Evolutionary conservation across 1,140 invertebrate genomes (phyloP).

Genomic region (Thereuonema tuberculata): DNA sequence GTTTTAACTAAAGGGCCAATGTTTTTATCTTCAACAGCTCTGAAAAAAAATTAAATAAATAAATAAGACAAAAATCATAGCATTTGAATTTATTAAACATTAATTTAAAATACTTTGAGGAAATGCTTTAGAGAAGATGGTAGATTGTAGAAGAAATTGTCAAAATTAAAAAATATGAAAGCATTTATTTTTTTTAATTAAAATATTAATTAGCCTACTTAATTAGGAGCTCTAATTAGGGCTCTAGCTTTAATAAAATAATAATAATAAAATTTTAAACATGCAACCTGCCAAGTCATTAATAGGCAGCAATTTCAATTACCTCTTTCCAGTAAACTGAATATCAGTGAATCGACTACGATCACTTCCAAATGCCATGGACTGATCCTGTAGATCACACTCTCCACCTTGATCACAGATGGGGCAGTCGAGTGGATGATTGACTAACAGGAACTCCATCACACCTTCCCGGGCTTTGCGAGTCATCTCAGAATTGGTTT

Average conservation of each 20-base stretch:
- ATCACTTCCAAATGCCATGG: constrained; percentile 98
- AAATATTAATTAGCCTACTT: too few relatives aligned
- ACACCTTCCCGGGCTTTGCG: constrained; percentile 91
- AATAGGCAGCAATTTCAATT: constrained; percentile 22
- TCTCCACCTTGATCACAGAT: constrained; percentile 99
- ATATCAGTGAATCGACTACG: constrained; percentile 88
- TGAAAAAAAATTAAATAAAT: constrained; percentile 30
- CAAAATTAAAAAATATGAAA: too few relatives aligned
- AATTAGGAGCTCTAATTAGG: too few relatives aligned
- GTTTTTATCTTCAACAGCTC: constrained; percentile 98
- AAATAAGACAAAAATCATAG: too few relatives aligned
- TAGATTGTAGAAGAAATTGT: too few relatives aligned
- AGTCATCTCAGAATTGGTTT: constrained; percentile 93
- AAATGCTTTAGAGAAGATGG: too few relatives aligned
- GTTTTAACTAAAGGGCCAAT: constrained; percentile 97
- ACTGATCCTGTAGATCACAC: constrained; percentile 96
- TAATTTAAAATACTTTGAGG: too few relatives aligned
- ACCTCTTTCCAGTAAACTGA: constrained; percentile 82
- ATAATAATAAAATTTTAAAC: too few relatives aligned
- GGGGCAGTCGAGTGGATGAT: constrained; percentile 97
- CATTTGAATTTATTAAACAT: too few relatives aligned
- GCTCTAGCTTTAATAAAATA: too few relatives aligned
- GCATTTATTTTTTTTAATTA: too few relatives aligned
- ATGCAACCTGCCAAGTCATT: too few relatives aligned
- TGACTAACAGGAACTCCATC: constrained; percentile 97